Evolutionary conservation across 1,140 invertebrate species (phyloP).

Genomic region (Drosophila sp.): DNA sequence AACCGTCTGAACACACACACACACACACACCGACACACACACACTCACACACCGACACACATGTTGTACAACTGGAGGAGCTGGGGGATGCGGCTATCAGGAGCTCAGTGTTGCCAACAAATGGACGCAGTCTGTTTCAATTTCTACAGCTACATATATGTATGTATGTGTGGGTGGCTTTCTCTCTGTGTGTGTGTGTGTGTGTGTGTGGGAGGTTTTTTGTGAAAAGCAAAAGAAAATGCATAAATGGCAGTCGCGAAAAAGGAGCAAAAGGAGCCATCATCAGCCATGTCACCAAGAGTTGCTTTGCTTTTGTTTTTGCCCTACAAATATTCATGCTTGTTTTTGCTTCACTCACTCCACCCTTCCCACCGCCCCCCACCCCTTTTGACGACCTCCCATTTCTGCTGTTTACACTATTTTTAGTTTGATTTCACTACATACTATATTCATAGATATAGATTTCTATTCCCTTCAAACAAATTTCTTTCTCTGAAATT

Average conservation of each 20-base stretch:
- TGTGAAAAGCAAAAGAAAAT: conserved; percentile 30
- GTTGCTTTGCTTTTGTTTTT: conserved; percentile 16
- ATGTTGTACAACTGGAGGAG: background rate
- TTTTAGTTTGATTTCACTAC: too few relatives aligned
- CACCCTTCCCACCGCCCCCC: too few relatives aligned
- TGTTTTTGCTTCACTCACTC: background rate
- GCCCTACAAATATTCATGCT: background rate
- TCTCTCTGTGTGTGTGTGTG: background rate
- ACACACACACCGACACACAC: conserved; percentile 4
- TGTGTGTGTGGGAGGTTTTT: background rate
- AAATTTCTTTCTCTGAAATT: too few relatives aligned
- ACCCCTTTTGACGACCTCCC: too few relatives aligned
- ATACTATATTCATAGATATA: too few relatives aligned
- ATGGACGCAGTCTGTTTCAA: conserved; percentile 27
- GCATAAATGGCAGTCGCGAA: conserved; percentile 17
- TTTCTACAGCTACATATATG: background rate
- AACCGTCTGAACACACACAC: background rate
- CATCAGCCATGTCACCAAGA: background rate
- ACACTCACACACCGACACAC: background rate
- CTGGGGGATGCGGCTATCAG: conserved; percentile 34
- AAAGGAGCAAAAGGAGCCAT: background rate
- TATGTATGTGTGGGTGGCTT: background rate
- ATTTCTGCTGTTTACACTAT: too few relatives aligned
- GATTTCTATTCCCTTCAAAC: too few relatives aligned
- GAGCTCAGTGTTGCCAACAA: conserved; percentile 38